Conservation (phyloP, 2,888 invertebrate genomes). For the Tinea pellionella region DNA sequence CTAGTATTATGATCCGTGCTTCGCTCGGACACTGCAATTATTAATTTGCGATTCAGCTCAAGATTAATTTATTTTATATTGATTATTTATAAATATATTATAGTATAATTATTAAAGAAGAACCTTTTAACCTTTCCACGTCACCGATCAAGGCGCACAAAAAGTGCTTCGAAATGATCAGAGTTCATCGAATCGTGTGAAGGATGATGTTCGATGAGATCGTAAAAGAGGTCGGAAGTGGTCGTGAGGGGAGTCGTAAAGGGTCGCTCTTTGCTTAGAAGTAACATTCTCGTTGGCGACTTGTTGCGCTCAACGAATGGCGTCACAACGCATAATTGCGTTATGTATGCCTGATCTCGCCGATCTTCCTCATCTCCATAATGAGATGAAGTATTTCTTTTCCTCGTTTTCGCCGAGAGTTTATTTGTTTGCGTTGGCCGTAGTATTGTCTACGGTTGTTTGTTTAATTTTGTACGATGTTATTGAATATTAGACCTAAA, state of each 20-base stretch:
- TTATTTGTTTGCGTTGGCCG: not conserved
- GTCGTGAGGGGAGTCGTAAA: conserved; percentile 2
- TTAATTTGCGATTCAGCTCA: not conserved
- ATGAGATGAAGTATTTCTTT: not conserved
- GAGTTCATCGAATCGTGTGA: not conserved
- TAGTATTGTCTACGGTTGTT: not conserved
- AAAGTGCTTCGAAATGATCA: conserved; percentile 3
- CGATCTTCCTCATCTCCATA: not conserved
- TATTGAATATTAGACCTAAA: not conserved
- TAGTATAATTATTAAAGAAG: not conserved
- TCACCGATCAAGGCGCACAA: not conserved
- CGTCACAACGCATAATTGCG: conserved; percentile 9
- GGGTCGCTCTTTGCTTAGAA: not conserved
- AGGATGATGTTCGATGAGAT: not conserved
- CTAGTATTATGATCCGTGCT: not conserved
- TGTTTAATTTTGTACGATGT: not conserved
- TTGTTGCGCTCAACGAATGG: conserved; percentile 2
- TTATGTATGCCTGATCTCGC: conserved; percentile 7
- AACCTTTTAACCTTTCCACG: not conserved
- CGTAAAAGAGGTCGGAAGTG: conserved; percentile 9
- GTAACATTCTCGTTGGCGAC: not conserved
- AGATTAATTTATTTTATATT: not conserved
- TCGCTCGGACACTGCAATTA: not conserved
- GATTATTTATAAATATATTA: not conserved
- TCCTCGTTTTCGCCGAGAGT: not conserved